A percentile compares a stretch with the other conserved stretches of the same genome.
Evolutionary conservation across 2,797 vertebrate genomes (phyloP).

Genomic region (Pyrocephalus nanus): DNA sequence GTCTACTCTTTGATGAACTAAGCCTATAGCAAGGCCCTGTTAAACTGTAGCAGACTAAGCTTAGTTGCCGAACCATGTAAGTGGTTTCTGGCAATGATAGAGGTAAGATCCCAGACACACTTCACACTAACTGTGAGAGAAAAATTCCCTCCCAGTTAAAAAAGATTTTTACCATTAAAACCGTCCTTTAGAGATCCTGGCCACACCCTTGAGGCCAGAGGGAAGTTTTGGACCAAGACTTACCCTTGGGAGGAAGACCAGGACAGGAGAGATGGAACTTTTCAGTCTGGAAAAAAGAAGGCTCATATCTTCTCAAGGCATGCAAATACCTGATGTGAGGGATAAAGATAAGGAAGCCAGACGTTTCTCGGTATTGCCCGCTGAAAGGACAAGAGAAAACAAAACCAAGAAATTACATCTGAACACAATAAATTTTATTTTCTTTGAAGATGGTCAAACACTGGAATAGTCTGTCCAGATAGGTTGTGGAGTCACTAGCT

Average conservation of each 20-base stretch:
- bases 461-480: neutral
- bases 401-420: neutral
- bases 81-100: neutral
- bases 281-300: neutral
- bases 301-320: neutral
- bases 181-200: neutral
- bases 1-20: neutral
- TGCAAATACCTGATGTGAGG: neutral
- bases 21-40: neutral
- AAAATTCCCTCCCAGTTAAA: neutral
- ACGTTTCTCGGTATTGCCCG: neutral
- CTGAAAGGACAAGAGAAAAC: neutral
- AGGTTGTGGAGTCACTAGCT: neutral
- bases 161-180: neutral
- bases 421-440: neutral
- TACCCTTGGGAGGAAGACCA: neutral
- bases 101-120: neutral
- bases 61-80: neutral
- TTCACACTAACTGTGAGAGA: neutral
- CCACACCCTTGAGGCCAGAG: accelerated
- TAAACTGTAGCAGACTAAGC: neutral
- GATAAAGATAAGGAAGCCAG: neutral
- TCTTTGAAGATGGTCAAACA: neutral
- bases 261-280: neutral
- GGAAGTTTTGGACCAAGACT: neutral